Evolutionary conservation across 1,140 invertebrate species (phyloP).

Genomic region (Saccostrea cuccullata): DNA sequence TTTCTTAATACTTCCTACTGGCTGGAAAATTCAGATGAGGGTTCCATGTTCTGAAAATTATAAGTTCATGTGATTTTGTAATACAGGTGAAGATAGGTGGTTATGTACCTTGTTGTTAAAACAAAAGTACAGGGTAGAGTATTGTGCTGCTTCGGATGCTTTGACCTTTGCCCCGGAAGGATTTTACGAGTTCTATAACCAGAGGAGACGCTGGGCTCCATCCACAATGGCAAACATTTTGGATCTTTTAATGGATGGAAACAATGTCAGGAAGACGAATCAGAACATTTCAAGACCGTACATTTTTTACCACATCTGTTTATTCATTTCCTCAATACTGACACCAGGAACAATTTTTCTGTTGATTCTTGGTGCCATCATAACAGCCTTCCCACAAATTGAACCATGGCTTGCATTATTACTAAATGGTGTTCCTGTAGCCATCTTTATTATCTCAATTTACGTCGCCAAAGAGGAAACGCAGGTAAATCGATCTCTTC

Average conservation of each 20-base stretch:
- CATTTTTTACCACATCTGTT: conserved; percentile 70
- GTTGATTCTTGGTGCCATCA: conserved; percentile 83
- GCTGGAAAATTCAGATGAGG: too few relatives aligned
- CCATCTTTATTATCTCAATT: conserved; percentile 79
- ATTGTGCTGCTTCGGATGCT: conserved; percentile 97
- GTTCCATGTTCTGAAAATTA: too few relatives aligned
- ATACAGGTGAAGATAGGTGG: conserved; percentile 83
- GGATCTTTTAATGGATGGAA: conserved; percentile 79
- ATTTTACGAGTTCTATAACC: conserved; percentile 83
- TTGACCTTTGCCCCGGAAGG: conserved; percentile 94
- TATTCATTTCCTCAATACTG: conserved; percentile 81
- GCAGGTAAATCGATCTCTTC: conserved; percentile 73
- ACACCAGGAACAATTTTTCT: conserved; percentile 84
- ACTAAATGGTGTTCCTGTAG: conserved; percentile 80
- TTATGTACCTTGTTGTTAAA: conserved; percentile 83
- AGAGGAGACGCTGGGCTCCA: conserved; percentile 83
- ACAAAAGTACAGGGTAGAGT: conserved; percentile 86
- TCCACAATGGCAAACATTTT: conserved; percentile 85
- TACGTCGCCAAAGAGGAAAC: conserved; percentile 77
- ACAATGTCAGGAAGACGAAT: conserved; percentile 71
- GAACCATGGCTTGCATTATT: conserved; percentile 79
- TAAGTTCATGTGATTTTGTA: background rate
- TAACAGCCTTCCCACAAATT: conserved; percentile 79
- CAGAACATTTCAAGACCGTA: conserved; percentile 65
- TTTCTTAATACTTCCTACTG: too few relatives aligned